These are phyloP conservation scores for Oophaga pumilio DNA, from an alignment of 2,113 vertebrate species.

Conservation along the genomic window DNA sequence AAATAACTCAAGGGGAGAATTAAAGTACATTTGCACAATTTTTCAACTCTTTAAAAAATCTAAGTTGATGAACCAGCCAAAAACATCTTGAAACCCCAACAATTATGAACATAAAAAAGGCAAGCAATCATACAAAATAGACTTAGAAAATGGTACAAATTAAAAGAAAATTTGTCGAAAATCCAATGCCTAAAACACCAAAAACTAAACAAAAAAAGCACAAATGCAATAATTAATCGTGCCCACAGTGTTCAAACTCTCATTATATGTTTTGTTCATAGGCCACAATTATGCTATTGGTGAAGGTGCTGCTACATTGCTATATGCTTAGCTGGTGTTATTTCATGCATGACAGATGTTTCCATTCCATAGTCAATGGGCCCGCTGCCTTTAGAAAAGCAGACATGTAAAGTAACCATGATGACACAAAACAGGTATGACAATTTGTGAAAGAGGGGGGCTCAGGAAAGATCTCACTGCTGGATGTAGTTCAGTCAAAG, in stretches of 20 bases:
- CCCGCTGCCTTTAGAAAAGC: not conserved
- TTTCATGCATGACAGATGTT: conserved; percentile 51
- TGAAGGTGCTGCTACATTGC: not conserved
- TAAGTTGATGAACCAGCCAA: too few species aligned
- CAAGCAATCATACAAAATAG: too few species aligned
- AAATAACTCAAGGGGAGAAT: too few species aligned
- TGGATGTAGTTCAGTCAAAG: conserved; percentile 58
- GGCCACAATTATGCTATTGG: not conserved
- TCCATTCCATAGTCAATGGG: conserved; percentile 16
- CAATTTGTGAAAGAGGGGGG: conserved; percentile 27
- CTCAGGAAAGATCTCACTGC: conserved; percentile 47
- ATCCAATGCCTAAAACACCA: too few species aligned
- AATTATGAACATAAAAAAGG: too few species aligned
- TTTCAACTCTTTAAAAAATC: too few species aligned
- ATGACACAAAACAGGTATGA: conserved; percentile 57
- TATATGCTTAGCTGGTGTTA: conserved; percentile 33
- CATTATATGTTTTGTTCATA: conserved; percentile 53
- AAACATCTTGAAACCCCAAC: too few species aligned
- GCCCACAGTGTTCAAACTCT: not conserved
- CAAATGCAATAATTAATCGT: not conserved
- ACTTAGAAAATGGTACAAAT: too few species aligned
- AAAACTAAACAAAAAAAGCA: too few species aligned
- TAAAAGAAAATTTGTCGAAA: too few species aligned
- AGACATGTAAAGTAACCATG: conserved; percentile 34
- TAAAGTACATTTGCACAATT: too few species aligned